phyloP scores from a whole-genome alignment of 2,888 invertebrate species.

The Onchidella celtica region DNA sequence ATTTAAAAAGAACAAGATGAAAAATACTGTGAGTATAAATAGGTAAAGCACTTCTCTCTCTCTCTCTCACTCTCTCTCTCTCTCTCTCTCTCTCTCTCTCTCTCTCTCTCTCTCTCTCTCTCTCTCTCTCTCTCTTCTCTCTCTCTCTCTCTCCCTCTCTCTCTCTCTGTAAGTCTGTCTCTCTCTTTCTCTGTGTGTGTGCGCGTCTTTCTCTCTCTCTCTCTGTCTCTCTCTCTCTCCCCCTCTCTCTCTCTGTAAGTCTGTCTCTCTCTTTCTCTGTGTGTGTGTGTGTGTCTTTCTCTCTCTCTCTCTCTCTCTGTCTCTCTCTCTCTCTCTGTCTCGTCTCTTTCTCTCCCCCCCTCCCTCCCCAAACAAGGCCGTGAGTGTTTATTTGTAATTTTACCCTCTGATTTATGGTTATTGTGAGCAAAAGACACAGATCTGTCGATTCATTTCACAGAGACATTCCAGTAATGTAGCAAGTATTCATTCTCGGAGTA shows the following conservation, averaged over 20 bases:
- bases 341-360: not conserved
- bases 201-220: not conserved
- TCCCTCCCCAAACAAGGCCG: too few species aligned
- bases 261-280: not conserved
- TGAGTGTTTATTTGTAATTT: too few species aligned
- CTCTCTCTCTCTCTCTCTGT: slow-evolving; percentile 16
- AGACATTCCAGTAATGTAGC: too few species aligned
- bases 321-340: not conserved
- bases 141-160: slow-evolving; percentile 23
- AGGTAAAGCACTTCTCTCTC: too few species aligned
- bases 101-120: slow-evolving; percentile 3
- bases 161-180: slow-evolving; percentile 17
- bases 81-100: too few species aligned
- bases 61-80: too few species aligned
- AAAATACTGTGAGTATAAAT: too few species aligned
- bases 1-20: too few species aligned
- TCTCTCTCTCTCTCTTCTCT: slow-evolving; percentile 1
- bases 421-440: too few species aligned
- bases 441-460: too few species aligned
- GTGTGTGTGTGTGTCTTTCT: not conserved
- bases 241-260: not conserved
- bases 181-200: not conserved
- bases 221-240: not conserved
- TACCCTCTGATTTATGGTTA: too few species aligned
- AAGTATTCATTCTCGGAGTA: too few species aligned